Percentiles rank a stretch among this genome's conserved stretches.
Evolutionary conservation across 2,113 vertebrate genomes (phyloP).

Genomic region (Osmerus mordax): DNA sequence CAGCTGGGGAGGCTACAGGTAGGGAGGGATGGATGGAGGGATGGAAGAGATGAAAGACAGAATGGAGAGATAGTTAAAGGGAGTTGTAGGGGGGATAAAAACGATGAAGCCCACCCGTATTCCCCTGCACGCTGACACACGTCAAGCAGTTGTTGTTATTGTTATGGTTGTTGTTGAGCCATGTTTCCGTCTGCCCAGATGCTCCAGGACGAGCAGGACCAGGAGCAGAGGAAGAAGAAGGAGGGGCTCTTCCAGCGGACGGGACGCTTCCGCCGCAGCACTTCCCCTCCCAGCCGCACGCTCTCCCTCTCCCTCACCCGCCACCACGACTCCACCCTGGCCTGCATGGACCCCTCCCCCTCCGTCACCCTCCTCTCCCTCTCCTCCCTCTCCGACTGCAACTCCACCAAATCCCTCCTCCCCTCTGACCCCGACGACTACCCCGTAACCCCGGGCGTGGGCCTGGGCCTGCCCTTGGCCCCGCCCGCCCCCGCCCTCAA

Average conservation of each 20-base stretch:
- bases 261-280: constrained; percentile 77
- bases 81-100: too few relatives aligned
- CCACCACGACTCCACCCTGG: constrained; percentile 57
- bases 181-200: constrained; percentile 47
- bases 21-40: neutral
- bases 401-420: constrained; percentile 86
- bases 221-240: constrained; percentile 80
- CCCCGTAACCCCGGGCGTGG: constrained; percentile 46
- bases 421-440: constrained; percentile 83
- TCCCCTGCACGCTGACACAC: too few relatives aligned
- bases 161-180: too few relatives aligned
- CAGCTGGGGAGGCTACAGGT: constrained; percentile 76
- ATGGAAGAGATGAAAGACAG: too few relatives aligned
- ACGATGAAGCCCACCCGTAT: too few relatives aligned
- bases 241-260: constrained; percentile 83
- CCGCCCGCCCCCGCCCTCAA: constrained; percentile 61
- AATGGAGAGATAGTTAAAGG: too few relatives aligned
- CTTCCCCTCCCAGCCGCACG: constrained; percentile 70
- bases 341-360: constrained; percentile 71
- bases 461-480: constrained; percentile 35
- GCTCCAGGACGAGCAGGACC: constrained; percentile 74
- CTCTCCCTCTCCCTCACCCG: constrained; percentile 69
- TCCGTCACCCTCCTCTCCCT: constrained; percentile 84
- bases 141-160: too few relatives aligned
- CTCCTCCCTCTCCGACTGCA: constrained; percentile 88